Evolutionary conservation across 2,113 vertebrate genomes (phyloP), one percentile per base, ranked within the genome.

Genomic region (Actinemys pallida): DNA sequence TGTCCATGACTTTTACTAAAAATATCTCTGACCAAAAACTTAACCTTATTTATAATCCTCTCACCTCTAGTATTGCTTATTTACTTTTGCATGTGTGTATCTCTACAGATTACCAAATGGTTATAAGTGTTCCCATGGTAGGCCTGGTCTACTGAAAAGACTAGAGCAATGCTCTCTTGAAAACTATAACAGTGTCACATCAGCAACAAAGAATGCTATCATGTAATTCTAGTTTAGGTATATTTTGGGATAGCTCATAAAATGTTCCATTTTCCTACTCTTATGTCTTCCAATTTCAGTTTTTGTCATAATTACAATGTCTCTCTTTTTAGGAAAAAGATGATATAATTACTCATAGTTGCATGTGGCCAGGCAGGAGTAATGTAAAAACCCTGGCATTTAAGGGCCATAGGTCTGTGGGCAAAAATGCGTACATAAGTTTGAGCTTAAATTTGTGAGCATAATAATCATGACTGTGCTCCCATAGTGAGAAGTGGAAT

Each of bases 231-330:
- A 25, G 5, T 90, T 62, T 83, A 50, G 4, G 8, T 79, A 7
- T 2, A 3, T 10, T 62, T 1, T 50, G 19, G 47, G 39, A 20
- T 0, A 0, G 79, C 5, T 65, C 59, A 6, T 88, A 78, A 53
- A 22, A 76, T 53, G 11, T 81, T 49, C 42, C 12, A 9, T 69
- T 11, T 84, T 53, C 42, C 86, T 88, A 45, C 11, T n/a, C 47
- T n/a, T 62, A 39, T 91, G n/a, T 8, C 69, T 88, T 53, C 31
- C 31, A 8, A 19, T 53, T 39, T 75, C 57, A 54, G 12, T 47
- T 53, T 53, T 88, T 85, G 47, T 35, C 91, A 52, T 86, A 81
- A 81, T 81, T 85, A 72, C 16, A 39, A 82, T 56, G 0, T 47
- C 39, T 56, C 35, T 52, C 59, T 53, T 83, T 76, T 56, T 20